Evolutionary conservation across 2,797 vertebrate species (phyloP), one percentile per base, ranked within the genome.

Genomic region (Adrianichthys oophorus): DNA sequence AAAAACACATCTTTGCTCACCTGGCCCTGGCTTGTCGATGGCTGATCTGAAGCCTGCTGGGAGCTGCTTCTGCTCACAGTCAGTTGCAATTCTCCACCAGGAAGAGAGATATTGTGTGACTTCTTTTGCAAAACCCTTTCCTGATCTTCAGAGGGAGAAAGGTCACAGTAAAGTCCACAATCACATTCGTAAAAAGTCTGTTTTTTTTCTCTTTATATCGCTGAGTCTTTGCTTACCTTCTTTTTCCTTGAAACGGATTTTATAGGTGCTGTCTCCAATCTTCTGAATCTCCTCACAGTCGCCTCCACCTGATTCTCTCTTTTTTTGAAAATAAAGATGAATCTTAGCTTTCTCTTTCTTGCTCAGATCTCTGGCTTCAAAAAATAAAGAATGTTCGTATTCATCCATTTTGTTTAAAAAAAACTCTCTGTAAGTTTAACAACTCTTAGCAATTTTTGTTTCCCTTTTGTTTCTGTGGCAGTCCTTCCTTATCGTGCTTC

Each of bases 41-140:
- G 15, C 24, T 59, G 61, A 23, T 73, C 52, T 1, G 21, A 6
- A 16, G 49, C 58, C 24, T 78, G 55, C 19, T 55, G 7, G 0
- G 44, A 16, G 32, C 41, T 15, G n/a, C 63, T 65, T 17, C n/a
- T 46, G 5, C 50, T 74, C 41, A 89, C 52, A 0, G 21, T 69
- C 10, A 90, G 51, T 1, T 0, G 5, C 1, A 83, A 4, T 1
- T 75, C 53, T 15, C 70, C 64, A 4, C 1, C 14, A 17, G 69
- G 48, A n/a, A 85, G 52, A 0, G 2, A 26, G n/a, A 89, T 37
- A 1, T 2, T 41, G 52, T 90, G 88, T 32, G 66, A 50, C 26
- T 68, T 74, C 21, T 45, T 83, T 5, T 49, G 29, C 52, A 89
- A 57, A 45, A 89, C 83, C 19, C 79, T 80, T 61, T 87, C 70